Evolutionary conservation across 2,797 vertebrate species (phyloP).

Genomic region (Phoeniculus purpureus): DNA sequence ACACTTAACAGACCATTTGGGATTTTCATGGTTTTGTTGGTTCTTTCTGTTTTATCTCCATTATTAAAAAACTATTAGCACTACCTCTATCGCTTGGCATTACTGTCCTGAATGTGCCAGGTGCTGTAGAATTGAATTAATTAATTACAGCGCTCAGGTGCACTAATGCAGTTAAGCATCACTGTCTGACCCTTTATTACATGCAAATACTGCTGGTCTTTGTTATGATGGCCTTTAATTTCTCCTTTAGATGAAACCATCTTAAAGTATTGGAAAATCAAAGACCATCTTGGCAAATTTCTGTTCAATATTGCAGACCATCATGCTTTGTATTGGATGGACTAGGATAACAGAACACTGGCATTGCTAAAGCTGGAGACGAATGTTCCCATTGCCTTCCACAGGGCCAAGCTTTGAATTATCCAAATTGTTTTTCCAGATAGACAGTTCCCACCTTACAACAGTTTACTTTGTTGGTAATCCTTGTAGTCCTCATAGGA

Average conservation of each 20-base stretch:
- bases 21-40: neutral
- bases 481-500: neutral
- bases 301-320: neutral
- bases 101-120: neutral
- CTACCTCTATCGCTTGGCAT: neutral
- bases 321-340: neutral
- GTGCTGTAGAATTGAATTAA: neutral
- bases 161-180: neutral
- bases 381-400: neutral
- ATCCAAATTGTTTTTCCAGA: neutral
- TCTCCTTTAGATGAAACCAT: neutral
- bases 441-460: neutral
- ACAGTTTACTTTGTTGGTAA: neutral
- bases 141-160: neutral
- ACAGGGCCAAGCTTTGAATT: neutral
- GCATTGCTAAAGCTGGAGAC: neutral
- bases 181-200: neutral
- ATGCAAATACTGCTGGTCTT: neutral
- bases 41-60: neutral
- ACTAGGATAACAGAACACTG: neutral
- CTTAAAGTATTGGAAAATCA: neutral
- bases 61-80: neutral
- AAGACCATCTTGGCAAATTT: neutral
- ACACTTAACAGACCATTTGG: neutral
- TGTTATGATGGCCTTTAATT: neutral